Evolutionary conservation across 2,113 vertebrate genomes (phyloP).

Genomic region (Odontophorus gujanensis): DNA sequence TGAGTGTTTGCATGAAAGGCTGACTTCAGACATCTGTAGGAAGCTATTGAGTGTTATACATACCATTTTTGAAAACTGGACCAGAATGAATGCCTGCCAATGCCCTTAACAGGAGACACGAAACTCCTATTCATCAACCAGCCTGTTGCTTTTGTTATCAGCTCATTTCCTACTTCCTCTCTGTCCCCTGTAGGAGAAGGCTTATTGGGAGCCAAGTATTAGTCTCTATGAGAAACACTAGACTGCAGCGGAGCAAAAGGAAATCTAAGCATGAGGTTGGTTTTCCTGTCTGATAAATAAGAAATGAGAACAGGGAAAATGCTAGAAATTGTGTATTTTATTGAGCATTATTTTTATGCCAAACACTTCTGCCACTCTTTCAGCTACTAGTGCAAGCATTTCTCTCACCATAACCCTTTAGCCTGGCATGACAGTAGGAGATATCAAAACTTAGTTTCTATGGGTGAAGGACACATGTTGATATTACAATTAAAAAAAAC

Average conservation of each 20-base stretch:
- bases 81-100: conserved; percentile 20
- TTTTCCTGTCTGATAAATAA: background rate
- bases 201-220: background rate
- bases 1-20: background rate
- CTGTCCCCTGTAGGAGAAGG: background rate
- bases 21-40: conserved; percentile 46
- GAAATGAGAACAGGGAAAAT: background rate
- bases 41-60: conserved; percentile 6
- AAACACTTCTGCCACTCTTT: background rate
- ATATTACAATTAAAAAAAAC: background rate
- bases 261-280: background rate
- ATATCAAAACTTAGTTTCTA: background rate
- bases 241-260: background rate
- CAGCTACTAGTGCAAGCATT: background rate
- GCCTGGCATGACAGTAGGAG: background rate
- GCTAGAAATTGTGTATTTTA: background rate
- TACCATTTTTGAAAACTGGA: background rate
- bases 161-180: conserved; percentile 35
- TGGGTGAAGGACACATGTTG: background rate
- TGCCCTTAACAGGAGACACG: conserved; percentile 33
- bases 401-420: background rate
- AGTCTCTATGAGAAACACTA: background rate
- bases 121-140: conserved; percentile 31
- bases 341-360: background rate
- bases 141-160: conserved; percentile 38